Base-by-base conservation (phyloP, 2,888 invertebrate genomes). In the Pterobdella sp. region DNA sequence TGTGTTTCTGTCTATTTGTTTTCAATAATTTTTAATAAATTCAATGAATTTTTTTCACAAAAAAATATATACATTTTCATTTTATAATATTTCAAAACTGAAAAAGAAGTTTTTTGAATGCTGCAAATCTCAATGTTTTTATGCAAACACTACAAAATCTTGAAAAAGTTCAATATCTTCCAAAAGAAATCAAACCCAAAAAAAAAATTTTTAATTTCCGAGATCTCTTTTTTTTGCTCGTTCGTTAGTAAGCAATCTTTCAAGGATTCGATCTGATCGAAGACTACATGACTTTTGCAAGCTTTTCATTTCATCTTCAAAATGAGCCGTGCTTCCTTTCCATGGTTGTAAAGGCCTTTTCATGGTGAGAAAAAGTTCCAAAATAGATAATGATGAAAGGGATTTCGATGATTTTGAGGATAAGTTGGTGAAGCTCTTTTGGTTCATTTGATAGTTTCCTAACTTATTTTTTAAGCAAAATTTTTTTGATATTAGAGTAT, bases 251-350 rank as follows among this genome's bases (percentile, higher is more conserved):
- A 68, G 22, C 4, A 36, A 34, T 29, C 31, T 64, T 31, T 49
- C 52, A 60, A 66, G 66, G 56, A 65, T 34, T 42, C 68, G 37
- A 26, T 66, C 75, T 18, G 56, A n/a, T 22, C 73, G 68, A 26
- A 76, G 65, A 32, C 75, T 64, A 1, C 63, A 35, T 65, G 74
- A 65, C 60, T 74, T 66, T 31, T 74, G 73, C 34, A 77, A 70
- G 36, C 75, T 52, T 4, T 52, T 71, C 35, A 71, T 68, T 36
- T 76, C 74, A 29, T 73, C 74, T 2, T 74, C 77, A 22, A 75
- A 52, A 3, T 72, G 75, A 3, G 75, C 73, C 63, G 76, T 77
- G 68, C 77, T 77, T 64, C 77, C 77, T 72, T 76, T 75, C 73
- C 76, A 76, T 31, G 77, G 77, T 63, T 77, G 74, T 22, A 77